phyloP scores from a whole-genome alignment of 1,140 invertebrate genomes.

The Caenorhabditis briggsae region DNA sequence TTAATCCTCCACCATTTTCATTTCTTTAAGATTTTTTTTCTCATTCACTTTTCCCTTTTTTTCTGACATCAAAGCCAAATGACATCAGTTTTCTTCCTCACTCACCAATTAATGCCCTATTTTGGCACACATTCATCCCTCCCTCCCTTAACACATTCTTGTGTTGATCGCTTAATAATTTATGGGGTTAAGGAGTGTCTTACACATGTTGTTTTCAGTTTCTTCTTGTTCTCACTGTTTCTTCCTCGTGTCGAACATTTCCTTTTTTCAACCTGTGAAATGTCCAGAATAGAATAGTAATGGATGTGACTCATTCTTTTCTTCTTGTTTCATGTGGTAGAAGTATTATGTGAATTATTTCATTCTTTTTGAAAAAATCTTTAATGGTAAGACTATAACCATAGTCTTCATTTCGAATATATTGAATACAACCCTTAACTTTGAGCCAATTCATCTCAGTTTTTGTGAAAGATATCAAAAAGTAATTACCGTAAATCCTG shows the following conservation, averaged over 20 bases:
- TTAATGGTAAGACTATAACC: too few relatives aligned
- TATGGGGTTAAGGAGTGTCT: neutral
- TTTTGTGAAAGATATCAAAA: too few relatives aligned
- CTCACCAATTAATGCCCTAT: conserved; percentile 24
- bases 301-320: neutral
- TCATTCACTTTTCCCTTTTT: neutral
- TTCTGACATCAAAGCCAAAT: neutral
- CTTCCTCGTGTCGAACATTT: conserved; percentile 4
- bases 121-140: neutral
- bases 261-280: neutral
- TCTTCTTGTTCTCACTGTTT: neutral
- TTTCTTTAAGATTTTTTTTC: neutral
- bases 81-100: conserved; percentile 11
- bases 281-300: neutral
- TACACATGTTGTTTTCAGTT: conserved; percentile 11
- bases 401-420: too few relatives aligned
- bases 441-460: too few relatives aligned
- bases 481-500: too few relatives aligned
- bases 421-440: too few relatives aligned
- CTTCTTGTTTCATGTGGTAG: neutral
- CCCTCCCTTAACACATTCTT: conserved; percentile 4
- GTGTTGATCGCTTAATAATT: neutral
- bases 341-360: too few relatives aligned
- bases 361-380: too few relatives aligned
- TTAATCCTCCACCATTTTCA: neutral